These are phyloP conservation scores for Drosophila atroscutellata DNA, from an alignment of 2,888 invertebrate species.

Conservation along the genomic window DNA sequence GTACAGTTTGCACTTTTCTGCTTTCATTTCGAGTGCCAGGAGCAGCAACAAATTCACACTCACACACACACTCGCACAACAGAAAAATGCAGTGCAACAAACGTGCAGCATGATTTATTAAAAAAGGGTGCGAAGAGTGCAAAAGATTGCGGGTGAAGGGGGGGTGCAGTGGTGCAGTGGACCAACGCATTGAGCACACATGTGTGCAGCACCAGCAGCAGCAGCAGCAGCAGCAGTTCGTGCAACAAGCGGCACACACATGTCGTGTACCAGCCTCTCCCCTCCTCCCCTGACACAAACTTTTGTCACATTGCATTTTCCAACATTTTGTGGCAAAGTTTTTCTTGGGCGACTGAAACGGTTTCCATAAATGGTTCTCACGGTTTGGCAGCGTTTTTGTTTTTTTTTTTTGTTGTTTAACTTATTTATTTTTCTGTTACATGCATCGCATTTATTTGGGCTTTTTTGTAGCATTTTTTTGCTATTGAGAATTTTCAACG, in stretches of 20 bases:
- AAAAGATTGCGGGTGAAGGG: constrained; percentile 20
- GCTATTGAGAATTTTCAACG: constrained; percentile 56
- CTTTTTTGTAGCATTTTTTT: constrained; percentile 35
- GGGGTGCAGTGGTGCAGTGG: neutral
- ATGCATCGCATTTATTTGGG: constrained; percentile 41
- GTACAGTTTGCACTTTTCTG: constrained; percentile 58
- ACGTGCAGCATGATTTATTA: constrained; percentile 70
- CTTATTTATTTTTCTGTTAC: constrained; percentile 27
- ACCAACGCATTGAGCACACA: constrained; percentile 61
- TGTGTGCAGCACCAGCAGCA: constrained; percentile 54
- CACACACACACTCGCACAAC: neutral
- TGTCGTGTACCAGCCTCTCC: constrained; percentile 23
- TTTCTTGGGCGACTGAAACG: constrained; percentile 50
- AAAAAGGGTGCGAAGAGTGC: constrained; percentile 26
- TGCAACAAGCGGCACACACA: constrained; percentile 54
- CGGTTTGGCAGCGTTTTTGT: constrained; percentile 59
- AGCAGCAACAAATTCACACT: constrained; percentile 35
- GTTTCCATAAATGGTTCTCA: constrained; percentile 75
- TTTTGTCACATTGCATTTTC: constrained; percentile 69
- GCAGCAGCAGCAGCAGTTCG: constrained; percentile 41
- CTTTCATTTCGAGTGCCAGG: constrained; percentile 60
- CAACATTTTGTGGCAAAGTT: constrained; percentile 69
- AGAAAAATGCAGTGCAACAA: constrained; percentile 57
- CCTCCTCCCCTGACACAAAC: neutral
- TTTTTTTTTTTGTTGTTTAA: constrained; percentile 11